These are phyloP conservation scores for Tromatobia lineatoria DNA, from an alignment of 2,888 invertebrate genomes.

Conservation along the genomic window DNA sequence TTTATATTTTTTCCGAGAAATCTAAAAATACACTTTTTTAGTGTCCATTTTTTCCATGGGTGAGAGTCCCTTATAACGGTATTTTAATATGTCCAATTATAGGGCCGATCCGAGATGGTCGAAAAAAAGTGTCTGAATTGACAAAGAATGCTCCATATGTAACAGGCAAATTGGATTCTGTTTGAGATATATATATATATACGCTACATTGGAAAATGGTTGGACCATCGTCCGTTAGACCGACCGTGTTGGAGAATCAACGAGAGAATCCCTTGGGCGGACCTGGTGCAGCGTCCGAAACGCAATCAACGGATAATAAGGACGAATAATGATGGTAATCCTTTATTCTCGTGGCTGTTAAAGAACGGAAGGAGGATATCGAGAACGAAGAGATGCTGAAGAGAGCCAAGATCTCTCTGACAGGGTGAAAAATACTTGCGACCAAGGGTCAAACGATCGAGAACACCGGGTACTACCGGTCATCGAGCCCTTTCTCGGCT, in stretches of 20 bases:
- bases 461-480: conserved; percentile 74
- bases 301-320: conserved; percentile 79
- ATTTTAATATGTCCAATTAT: background rate
- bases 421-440: conserved; percentile 79
- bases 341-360: conserved; percentile 71
- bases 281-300: conserved; percentile 67
- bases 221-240: conserved; percentile 14
- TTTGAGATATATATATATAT: background rate
- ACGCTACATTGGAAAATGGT: background rate
- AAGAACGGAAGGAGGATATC: conserved; percentile 44
- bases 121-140: background rate
- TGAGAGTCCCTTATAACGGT: no score
- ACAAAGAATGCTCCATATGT: background rate
- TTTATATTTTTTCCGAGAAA: no score
- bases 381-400: conserved; percentile 44
- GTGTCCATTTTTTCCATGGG: no score
- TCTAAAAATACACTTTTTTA: no score
- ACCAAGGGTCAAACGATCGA: conserved; percentile 75
- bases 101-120: background rate
- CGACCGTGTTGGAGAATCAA: background rate
- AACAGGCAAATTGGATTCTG: conserved; percentile 13
- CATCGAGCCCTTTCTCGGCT: conserved; percentile 40
- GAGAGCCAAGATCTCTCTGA: conserved; percentile 75
- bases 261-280: conserved; percentile 28
- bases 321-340: conserved; percentile 78